A percentile compares a stretch with the other conserved stretches of the same genome.
Conservation (phyloP, 2,113 vertebrate genomes). For the Brienomyrus longianalis region DNA sequence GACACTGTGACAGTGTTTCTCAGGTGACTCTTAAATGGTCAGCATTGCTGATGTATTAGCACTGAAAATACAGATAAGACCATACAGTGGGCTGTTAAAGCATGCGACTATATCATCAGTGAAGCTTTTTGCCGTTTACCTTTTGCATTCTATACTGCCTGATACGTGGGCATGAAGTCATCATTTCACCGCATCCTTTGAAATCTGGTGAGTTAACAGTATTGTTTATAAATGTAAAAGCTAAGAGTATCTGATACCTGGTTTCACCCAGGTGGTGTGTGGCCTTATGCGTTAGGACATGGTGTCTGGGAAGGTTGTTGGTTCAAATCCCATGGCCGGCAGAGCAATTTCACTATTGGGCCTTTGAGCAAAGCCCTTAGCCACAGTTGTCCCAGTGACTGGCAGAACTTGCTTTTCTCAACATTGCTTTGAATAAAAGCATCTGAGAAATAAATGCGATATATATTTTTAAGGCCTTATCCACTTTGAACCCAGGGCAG, state of each 20-base stretch:
- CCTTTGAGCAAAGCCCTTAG: background rate
- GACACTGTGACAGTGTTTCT: background rate
- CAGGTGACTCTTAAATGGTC: background rate
- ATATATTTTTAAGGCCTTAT: too few relatives aligned
- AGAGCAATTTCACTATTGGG: background rate
- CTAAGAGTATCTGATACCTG: background rate
- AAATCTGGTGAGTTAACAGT: background rate
- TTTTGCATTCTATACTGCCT: background rate
- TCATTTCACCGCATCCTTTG: background rate
- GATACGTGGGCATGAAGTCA: background rate
- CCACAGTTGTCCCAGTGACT: background rate
- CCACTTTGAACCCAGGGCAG: too few relatives aligned
- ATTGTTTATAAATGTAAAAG: background rate
- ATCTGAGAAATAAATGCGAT: too few relatives aligned
- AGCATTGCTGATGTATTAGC: background rate
- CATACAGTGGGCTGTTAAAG: background rate
- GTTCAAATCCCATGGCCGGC: background rate
- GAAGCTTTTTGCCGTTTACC: background rate
- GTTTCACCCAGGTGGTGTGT: background rate
- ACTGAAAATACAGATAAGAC: background rate
- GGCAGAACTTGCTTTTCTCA: too few relatives aligned
- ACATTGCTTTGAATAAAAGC: too few relatives aligned
- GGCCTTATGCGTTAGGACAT: background rate
- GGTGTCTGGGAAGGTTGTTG: background rate
- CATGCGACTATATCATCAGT: background rate